Evolutionary conservation across 2,888 invertebrate genomes (phyloP).

Genomic region (Xestoiulus laeticollis): DNA sequence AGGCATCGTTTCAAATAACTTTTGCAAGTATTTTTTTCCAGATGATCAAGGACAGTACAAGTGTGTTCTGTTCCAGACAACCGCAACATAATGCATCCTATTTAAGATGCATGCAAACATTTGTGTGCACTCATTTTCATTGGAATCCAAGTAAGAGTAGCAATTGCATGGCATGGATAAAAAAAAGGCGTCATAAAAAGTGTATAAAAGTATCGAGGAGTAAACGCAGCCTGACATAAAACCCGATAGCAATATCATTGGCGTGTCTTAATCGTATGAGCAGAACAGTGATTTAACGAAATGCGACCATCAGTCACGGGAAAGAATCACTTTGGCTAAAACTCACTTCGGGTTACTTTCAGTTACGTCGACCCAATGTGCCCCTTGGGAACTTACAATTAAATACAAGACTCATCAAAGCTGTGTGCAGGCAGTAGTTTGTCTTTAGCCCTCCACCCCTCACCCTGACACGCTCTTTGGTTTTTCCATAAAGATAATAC

Average conservation of each 20-base stretch:
- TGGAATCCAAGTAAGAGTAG: background rate
- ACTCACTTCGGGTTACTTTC: constrained; percentile 12
- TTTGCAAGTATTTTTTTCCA: no score
- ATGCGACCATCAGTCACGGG: constrained; percentile 19
- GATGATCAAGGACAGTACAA: no score
- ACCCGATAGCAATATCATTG: background rate
- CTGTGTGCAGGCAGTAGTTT: background rate
- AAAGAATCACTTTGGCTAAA: constrained; percentile 20
- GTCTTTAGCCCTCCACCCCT: constrained; percentile 3
- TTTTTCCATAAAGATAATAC: constrained; percentile 26
- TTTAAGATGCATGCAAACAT: background rate
- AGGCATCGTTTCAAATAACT: no score
- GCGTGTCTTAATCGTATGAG: constrained; percentile 26
- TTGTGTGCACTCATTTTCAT: background rate
- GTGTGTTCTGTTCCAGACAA: no score
- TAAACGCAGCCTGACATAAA: background rate
- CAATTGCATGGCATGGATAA: background rate
- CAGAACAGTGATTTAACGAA: constrained; percentile 26
- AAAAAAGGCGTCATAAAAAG: constrained; percentile 10
- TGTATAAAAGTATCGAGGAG: constrained; percentile 8
- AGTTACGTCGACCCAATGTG: constrained; percentile 19
- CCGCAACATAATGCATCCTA: background rate
- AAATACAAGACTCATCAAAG: constrained; percentile 26
- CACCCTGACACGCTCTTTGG: constrained; percentile 19
- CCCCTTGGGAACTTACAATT: constrained; percentile 6